Conservation (phyloP, 2,888 invertebrate genomes). For the Dorcus hopei region DNA sequence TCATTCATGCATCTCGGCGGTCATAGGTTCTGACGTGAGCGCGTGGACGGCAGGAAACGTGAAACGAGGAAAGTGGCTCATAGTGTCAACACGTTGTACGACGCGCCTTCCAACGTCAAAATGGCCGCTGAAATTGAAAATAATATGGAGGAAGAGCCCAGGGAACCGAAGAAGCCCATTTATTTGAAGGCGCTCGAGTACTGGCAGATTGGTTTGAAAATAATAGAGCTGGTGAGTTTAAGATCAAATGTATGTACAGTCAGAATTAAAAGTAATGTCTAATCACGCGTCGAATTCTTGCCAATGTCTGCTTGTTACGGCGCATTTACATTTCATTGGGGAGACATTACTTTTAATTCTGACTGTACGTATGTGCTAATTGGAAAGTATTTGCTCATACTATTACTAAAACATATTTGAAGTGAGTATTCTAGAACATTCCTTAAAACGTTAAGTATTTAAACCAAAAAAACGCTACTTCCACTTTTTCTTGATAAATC, state of each 20-base stretch:
- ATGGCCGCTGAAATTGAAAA: slow-evolving; percentile 56
- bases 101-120: slow-evolving; percentile 47
- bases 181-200: slow-evolving; percentile 51
- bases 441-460: too few species aligned
- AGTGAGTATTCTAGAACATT: too few species aligned
- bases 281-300: too few species aligned
- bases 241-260: background rate
- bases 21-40: background rate
- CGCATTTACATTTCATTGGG: too few species aligned
- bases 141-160: slow-evolving; percentile 48
- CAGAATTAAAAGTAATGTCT: too few species aligned
- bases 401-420: too few species aligned
- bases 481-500: too few species aligned
- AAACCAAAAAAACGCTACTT: too few species aligned
- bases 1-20: background rate
- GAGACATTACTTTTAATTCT: too few species aligned
- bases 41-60: background rate
- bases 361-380: too few species aligned
- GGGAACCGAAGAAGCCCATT: slow-evolving; percentile 52
- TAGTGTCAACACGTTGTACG: slow-evolving; percentile 32
- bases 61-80: slow-evolving; percentile 30
- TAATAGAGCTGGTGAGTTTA: slow-evolving; percentile 61
- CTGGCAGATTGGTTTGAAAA: slow-evolving; percentile 60
- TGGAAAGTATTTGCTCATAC: too few species aligned
- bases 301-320: too few species aligned